Evolutionary conservation across 2,113 vertebrate genomes (phyloP), one percentile per base, ranked within the genome.

Genomic region (Sardina pilchardus): DNA sequence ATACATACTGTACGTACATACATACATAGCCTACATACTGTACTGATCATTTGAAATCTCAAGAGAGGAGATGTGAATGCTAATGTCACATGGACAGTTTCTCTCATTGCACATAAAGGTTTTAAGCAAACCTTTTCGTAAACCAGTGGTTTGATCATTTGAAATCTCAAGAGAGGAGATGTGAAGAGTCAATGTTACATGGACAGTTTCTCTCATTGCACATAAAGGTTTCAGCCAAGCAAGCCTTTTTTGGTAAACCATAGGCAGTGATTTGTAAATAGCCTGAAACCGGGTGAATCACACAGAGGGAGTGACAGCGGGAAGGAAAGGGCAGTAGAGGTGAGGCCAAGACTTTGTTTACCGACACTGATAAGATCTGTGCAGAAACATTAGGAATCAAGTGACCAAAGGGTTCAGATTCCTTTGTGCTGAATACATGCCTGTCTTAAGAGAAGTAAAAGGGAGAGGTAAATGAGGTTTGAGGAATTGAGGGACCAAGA

Each of bases 351-450:
- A 39, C n/a, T 16, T 16, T 78, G 34, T 78, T 36, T 78, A 78
- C 67, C 3, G 30, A 75, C 34, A 34, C 71, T 78, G 71, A 78
- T 78, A 78, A 78, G 71, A 78, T 78, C 71, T 36, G 9, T 78
- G 71, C 6, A 36, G 26, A 78, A 14, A 78, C 30, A 78, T 12
- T 26, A 4, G 36, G 34, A 36, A 78, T 36, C 71, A 36, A 78
- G 34, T 78, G 14, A 78, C 71, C 30, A 36, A 75, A 17, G 30
- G 26, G 7, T 36, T 78, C 63, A 78, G 71, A 75, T 78, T 78
- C 71, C 36, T 78, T 39, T 12, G 30, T 36, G 71, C 3, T 16
- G 14, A 17, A 78, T 34, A 34, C 14, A 78, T 36, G 5, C 14
- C 16, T 12, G 3, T 78, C 19, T 36, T 24, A 63, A 26, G 6